These are phyloP conservation scores for Drosophila atroscutellata DNA, from an alignment of 2,888 invertebrate genomes.

Conservation along the genomic window DNA sequence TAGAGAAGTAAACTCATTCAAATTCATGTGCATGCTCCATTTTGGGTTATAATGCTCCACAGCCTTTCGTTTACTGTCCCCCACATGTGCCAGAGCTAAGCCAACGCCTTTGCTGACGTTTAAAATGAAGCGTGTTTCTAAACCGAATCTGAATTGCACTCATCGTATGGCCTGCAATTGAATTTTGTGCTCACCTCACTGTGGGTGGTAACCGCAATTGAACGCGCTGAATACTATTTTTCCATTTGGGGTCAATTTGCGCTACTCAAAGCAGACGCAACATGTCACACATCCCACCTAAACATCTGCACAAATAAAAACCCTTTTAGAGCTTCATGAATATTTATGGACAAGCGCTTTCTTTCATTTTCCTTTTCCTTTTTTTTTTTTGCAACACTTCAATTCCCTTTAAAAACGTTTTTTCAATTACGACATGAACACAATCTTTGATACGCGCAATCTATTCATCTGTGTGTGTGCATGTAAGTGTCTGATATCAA, in stretches of 20 bases:
- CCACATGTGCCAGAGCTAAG: constrained; percentile 18
- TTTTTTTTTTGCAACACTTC: constrained; percentile 39
- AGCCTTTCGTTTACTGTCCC: background rate
- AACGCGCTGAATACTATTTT: constrained; percentile 46
- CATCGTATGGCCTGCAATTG: constrained; percentile 62
- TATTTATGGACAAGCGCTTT: constrained; percentile 70
- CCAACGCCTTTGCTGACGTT: constrained; percentile 52
- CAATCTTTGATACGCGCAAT: constrained; percentile 41
- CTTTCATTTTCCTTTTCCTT: constrained; percentile 25
- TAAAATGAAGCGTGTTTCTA: constrained; percentile 56
- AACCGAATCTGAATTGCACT: constrained; percentile 30
- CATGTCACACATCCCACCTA: constrained; percentile 35
- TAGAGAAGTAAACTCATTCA: constrained; percentile 56
- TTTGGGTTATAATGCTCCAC: constrained; percentile 4
- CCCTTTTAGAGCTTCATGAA: constrained; percentile 79
- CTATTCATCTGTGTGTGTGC: constrained; percentile 20
- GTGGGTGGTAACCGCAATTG: constrained; percentile 14
- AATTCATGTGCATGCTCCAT: constrained; percentile 73
- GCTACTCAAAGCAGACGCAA: constrained; percentile 6
- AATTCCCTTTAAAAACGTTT: constrained; percentile 48
- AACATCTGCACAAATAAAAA: constrained; percentile 52
- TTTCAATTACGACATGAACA: constrained; percentile 67
- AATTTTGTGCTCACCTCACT: constrained; percentile 47
- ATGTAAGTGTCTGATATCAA: constrained; percentile 57
- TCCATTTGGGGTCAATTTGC: constrained; percentile 58